Base-by-base conservation (phyloP, 2,113 vertebrate species). In the Synodontis membranacea region DNA sequence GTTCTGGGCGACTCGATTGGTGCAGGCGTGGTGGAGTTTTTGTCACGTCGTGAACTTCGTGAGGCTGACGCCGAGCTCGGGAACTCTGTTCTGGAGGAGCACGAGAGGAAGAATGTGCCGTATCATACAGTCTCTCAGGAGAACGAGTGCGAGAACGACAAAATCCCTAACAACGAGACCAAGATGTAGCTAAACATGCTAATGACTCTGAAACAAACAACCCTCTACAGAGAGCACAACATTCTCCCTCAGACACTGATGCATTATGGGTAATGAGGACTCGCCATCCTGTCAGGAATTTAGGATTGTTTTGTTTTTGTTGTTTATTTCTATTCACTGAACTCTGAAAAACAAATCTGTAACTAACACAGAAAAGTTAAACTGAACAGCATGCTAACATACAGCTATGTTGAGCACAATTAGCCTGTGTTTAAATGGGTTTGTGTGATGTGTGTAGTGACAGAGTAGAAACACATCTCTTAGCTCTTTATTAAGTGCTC, bases 1-100 rank as follows among this genome's bases (percentile, higher is more conserved):
- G 98, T 99, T 34, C 91, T 99, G 19, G 98, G 98, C 88, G 98
- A 99, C 90, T 99, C 98, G 5, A 96, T 99, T 0, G 98, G 98
- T 11, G 98, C 98, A 0, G 98, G 97, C 11, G 98, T 99, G 23
- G 96, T 99, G 10, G 97, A 98, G 89, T 96, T 99, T 85, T 93
- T 99, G 91, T 99, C 98, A 23, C 94, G 96, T 28, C 96, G 97
- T 0, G 98, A 99, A 90, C 91, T 99, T 84, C 93, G 95, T 88
- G 94, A 89, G 39, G 94, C 87, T 31, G 98, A 99, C 86, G 92
- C 92, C 0, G 97, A 98, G 87, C 94, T 96, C 91, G 96, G 96
- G 3, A 97, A 98, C 93, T 97, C 96, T 0, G 97, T 97, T 91
- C 95, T 97, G 83, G 98, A 99, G 89, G 97, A 98, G 91, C 94